Base-by-base conservation (phyloP, 2,888 invertebrate species). In the Argyra leucocephala region DNA sequence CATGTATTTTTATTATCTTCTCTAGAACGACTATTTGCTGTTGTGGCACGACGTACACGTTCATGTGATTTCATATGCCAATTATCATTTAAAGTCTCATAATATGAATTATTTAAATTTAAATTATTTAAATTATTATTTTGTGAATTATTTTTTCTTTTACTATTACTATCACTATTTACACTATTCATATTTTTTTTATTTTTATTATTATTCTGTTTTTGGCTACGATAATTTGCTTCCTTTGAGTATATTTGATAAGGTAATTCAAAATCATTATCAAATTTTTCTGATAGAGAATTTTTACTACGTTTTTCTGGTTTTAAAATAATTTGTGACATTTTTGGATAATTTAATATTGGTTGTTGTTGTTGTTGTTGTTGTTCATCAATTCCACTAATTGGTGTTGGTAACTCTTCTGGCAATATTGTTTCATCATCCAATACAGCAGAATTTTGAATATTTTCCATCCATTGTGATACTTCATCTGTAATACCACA, bases 401-500 rank as follows among this genome's bases (percentile, higher is more conserved):
- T 68, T 23, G 68, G 68, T 66, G 66, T 69, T 66, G 70, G 69
- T 36, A 69, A 67, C 62, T 67, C 66, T 31, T 66, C 67, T 79
- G 72, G 15, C 75, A 75, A 26, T 63, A 68, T 68, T 68, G 70
- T 61, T 37, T 57, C 31, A 31, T 65, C 63, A 60, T 86, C 85
- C 68, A 86, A 86, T 58, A 85, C 84, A 18, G 83, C 89, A 3
- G 89, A 88, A 81, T 88, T 88, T 79, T 94, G 94, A 71, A 96
- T 87, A 72, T 85, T 84, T 74, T 93, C 89, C 96, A 96, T 96
- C 94, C 95, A 95, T 74, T 91, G 88, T 70, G 88, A 86, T 69
- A 91, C 86, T 71, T 93, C 90, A 71, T 93, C 92, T 60, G 88
- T 93, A 72, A 93, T 88, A 65, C 94, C 95, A 76, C 95, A 95